Evolutionary conservation across 2,888 invertebrate species (phyloP).

Genomic region (Cecidostiba fungosa): DNA sequence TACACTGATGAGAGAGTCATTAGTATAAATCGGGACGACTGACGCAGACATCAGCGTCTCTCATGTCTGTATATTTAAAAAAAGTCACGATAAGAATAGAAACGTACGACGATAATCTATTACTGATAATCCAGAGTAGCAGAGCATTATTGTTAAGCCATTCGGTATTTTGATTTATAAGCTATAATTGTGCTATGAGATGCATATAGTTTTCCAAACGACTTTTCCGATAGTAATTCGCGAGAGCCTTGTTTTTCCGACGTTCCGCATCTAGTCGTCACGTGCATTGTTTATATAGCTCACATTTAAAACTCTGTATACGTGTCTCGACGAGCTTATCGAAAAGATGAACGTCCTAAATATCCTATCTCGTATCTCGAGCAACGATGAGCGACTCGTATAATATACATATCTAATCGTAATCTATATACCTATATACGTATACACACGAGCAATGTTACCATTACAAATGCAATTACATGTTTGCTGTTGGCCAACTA

Average conservation of each 20-base stretch:
- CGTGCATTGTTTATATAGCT: not conserved
- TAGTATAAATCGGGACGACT: conserved; percentile 13
- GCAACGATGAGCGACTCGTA: not conserved
- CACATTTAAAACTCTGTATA: not conserved
- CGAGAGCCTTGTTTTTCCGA: conserved; percentile 32
- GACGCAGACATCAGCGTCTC: not conserved
- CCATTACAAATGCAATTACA: conserved; percentile 1
- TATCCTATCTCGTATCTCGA: conserved; percentile 29
- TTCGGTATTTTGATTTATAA: conserved; percentile 14
- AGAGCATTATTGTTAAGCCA: not conserved
- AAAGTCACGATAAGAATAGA: conserved; percentile 11
- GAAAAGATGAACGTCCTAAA: conserved; percentile 36
- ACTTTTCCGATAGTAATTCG: conserved; percentile 3
- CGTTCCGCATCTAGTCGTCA: conserved; percentile 13
- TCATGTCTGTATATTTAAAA: not conserved
- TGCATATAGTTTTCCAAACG: not conserved
- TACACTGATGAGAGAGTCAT: not conserved
- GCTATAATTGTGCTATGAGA: conserved; percentile 1
- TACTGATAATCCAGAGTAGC: conserved; percentile 15
- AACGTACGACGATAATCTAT: conserved; percentile 22
- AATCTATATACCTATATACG: not conserved
- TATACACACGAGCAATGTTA: too few species aligned
- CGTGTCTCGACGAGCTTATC: not conserved
- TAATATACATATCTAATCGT: conserved; percentile 41
- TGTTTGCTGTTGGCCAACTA: not conserved